Conservation (phyloP, 2,888 invertebrate genomes). For the Thyatira batis region DNA sequence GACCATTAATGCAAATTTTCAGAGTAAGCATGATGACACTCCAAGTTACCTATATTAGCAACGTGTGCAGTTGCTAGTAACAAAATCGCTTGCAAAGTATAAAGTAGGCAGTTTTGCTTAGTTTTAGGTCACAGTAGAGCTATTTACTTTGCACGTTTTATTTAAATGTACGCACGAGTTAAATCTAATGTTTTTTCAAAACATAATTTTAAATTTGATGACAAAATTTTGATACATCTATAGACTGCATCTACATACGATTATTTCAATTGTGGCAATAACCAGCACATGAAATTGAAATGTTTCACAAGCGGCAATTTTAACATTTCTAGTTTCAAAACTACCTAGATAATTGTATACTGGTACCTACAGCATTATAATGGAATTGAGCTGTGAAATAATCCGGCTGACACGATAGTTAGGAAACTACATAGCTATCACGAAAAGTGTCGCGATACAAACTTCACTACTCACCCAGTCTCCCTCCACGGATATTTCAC, state of each 20-base stretch:
- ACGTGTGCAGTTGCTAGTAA: conserved; percentile 22
- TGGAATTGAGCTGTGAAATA: conserved; percentile 58
- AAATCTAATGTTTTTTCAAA: background rate
- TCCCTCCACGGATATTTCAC: background rate
- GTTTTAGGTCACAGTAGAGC: conserved; percentile 59
- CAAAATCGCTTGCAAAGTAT: conserved; percentile 45
- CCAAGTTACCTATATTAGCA: conserved; percentile 28
- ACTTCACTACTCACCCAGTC: background rate
- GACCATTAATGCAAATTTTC: conserved; percentile 67
- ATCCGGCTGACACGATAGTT: conserved; percentile 61
- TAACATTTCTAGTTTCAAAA: conserved; percentile 43
- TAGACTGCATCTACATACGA: background rate
- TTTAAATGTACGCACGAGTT: background rate
- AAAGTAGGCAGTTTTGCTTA: conserved; percentile 40
- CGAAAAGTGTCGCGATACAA: conserved; percentile 42
- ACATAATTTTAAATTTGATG: background rate
- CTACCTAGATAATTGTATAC: conserved; percentile 27
- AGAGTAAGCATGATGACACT: conserved; percentile 50
- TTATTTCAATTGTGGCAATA: background rate
- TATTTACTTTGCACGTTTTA: conserved; percentile 39
- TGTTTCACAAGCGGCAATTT: conserved; percentile 14
- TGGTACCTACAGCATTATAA: conserved; percentile 43
- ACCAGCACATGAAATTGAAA: background rate
- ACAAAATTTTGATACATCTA: background rate
- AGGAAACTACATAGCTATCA: conserved; percentile 49